Evolutionary conservation across 2,113 vertebrate genomes (phyloP), one percentile per base, ranked within the genome.

Genomic region (Seriola aureovittata): DNA sequence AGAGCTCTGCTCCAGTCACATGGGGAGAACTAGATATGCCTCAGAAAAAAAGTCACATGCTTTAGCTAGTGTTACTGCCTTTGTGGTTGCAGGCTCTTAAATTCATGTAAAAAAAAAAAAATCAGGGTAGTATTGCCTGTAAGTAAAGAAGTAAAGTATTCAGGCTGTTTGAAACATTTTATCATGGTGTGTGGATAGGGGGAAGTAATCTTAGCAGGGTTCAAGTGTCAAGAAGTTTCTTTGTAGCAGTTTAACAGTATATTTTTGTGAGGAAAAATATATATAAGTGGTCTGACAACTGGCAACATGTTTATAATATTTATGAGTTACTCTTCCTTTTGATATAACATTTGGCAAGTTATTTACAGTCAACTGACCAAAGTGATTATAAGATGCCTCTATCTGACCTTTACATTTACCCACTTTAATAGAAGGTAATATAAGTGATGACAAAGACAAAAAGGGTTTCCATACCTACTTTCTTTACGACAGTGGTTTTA

Each of bases 1-100:
- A 32, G 63, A 8, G 17, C 44, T 85, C 74, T 88, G 67, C 42
- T 74, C 52, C 32, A 12, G 89, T 95, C 93, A 94, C 93, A 93
- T 86, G 93, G 60, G 19, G 48, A 13, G 73, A 93, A 93, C 86
- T 66, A 87, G 91, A 92, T 91, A 83, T 89, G 72, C 58, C 58
- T 79, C 80, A 59, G 74, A 91, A 87, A 92, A 84, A 81, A 67
- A 79, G 84, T 93, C 92, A 92, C 88, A 88, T 85, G 91, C 70
- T 71, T 84, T 62, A 65, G 46, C 58, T 78, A 58, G 66, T 80
- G 66, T 73, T 79, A 71, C 80, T 64, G 64, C 66, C 78, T 80
- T 79, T 78, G 77, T 76, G 17, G 64, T 68, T 59, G 46, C 71
- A 72, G 42, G 44, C 62, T 59, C 11, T 80, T 62, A 3, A 50